Evolutionary conservation across 2,888 invertebrate genomes (phyloP).

Genomic region (Rhingia rostrata): DNA sequence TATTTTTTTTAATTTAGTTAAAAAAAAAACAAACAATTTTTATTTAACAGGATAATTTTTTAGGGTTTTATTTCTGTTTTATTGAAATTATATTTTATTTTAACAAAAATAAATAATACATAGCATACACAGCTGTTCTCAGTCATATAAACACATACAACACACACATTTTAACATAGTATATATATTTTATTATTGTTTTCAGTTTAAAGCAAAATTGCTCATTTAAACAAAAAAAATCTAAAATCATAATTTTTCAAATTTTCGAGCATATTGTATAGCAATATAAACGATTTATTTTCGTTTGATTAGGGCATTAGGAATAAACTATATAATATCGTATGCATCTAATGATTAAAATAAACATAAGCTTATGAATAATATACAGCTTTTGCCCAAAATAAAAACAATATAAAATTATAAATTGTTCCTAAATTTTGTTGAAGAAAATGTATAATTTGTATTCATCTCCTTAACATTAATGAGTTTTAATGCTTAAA

Average conservation of each 20-base stretch:
- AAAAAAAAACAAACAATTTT: no score
- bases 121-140: slow-evolving; percentile 65
- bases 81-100: neutral
- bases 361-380: slow-evolving; percentile 38
- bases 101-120: slow-evolving; percentile 9
- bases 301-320: slow-evolving; percentile 32
- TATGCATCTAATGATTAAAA: slow-evolving; percentile 34
- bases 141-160: slow-evolving; percentile 18
- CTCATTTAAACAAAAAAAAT: slow-evolving; percentile 27
- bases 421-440: slow-evolving; percentile 60
- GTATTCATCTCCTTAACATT: neutral
- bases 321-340: slow-evolving; percentile 25
- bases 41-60: slow-evolving; percentile 5
- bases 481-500: slow-evolving; percentile 23
- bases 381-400: slow-evolving; percentile 56
- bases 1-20: neutral
- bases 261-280: slow-evolving; percentile 18
- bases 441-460: slow-evolving; percentile 8
- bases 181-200: slow-evolving; percentile 12
- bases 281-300: slow-evolving; percentile 14
- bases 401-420: slow-evolving; percentile 15
- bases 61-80: slow-evolving; percentile 11
- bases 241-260: neutral
- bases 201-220: slow-evolving; percentile 19
- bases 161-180: slow-evolving; percentile 12